Evolutionary conservation across 1,140 invertebrate genomes (phyloP), one percentile per base, ranked within the genome.

Genomic region (Danaus plexippus): DNA sequence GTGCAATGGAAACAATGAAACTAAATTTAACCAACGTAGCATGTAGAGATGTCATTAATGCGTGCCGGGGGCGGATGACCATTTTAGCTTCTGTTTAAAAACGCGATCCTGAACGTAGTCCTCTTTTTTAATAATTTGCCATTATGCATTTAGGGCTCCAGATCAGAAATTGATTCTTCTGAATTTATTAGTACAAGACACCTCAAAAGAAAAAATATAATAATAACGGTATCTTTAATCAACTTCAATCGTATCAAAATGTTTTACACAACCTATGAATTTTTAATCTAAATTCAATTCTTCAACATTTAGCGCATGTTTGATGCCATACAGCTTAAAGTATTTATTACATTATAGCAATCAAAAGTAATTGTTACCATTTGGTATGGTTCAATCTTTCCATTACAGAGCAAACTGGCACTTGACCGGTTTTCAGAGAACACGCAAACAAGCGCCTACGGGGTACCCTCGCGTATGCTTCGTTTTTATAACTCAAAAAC

Each of bases 81-180:
- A 72, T 82, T 85, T 78, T 67, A 75, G 80, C 82, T 85, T 82
- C 82, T 85, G 82, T 85, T 80, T 81, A 75, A 77, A 71, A 81
- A 80, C 74, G 69, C 68, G 59, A 75, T 72, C 73, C 69, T 66
- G 69, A 76, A 76, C 71, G 68, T 71, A 73, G 66, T 71, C 67
- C 64, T 12, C 22, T 32, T 32, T 8, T 32, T 32, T 32, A 32
- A 32, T 32, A 32, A 32, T 32, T 32, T 32, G 22, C 22, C 22
- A 32, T 32, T 32, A 32, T 3, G 22, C 22, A 32, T 32, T 32
- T 32, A 32, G 22, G 22, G 22, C 2, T 32, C 22, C 22, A 32
- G 22, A 32, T 32, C 22, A 32, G 22, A 32, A 32, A 32, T 32
- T 32, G 22, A 32, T 32, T 32, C 22, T 32, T 32, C 2, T 32